Evolutionary conservation across 37 sponge, comb jelly and placozoan genomes (phyloP), one percentile per base, ranked within the genome.

Genomic region (Axinella damicornis): DNA sequence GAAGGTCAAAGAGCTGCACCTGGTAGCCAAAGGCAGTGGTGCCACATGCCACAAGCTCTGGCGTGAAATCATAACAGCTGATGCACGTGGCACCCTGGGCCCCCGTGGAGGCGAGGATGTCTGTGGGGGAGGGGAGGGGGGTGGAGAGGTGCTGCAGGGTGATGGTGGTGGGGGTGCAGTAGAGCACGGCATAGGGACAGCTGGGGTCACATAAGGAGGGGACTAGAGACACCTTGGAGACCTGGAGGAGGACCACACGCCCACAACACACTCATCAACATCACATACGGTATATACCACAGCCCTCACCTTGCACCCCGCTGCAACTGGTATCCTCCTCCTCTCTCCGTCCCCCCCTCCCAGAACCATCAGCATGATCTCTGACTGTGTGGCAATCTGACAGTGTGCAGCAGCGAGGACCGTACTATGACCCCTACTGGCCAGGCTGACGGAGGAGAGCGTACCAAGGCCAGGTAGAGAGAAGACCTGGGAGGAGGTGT

Each of bases 1-100:
- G 17, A 14, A 90, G 76, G 58, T 84, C 85, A 73, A 61, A 84
- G 55, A 90, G 58, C 46, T 78, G 86, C 19, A 90, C 71, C 89
- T 88, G 67, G 41, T 78, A 90, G 31, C 86, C 86, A 46, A 60
- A 86, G 46, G 77, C 75, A 65, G 68, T 78, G 20, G 73, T 84
- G 14, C 80, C 91, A 74, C 91, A 90, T 16, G 86, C 91, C 21
- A 85, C 72, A 15, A 21, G 39, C 15, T 32, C 32, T 20, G 59
- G 18, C 28, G 62, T 69, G 34, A 31, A 41, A 21, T 79, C 81
- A 72, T 71, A 90, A 27, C 86, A 85, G 79, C 32, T 85, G 57
- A 90, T 57, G 59, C 64, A 71, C 1, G 79, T 61, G 68, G 64
- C 25, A 18, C 72, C 64, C 16, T 22, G 69, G 1, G 35, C 57